These are phyloP conservation scores for Pelmatolapia mariae DNA, from an alignment of 2,113 vertebrate genomes.

Conservation along the genomic window DNA sequence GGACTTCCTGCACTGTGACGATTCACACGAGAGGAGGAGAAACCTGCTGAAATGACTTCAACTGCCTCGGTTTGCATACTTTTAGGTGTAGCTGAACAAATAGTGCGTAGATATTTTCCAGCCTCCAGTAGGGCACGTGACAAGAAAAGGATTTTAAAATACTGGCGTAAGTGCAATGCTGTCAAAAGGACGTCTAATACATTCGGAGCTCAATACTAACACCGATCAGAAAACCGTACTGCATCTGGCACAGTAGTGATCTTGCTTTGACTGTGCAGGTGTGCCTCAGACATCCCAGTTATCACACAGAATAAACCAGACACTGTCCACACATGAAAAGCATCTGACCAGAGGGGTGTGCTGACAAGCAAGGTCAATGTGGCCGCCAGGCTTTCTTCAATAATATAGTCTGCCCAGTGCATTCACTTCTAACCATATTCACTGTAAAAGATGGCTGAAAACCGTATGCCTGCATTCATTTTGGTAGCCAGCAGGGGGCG, in stretches of 20 bases:
- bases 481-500: background rate
- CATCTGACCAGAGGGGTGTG: background rate
- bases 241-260: background rate
- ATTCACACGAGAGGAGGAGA: background rate
- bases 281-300: background rate
- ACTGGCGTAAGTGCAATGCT: background rate
- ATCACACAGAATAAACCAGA: background rate
- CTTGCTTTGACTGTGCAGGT: background rate
- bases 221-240: background rate
- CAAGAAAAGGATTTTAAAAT: background rate
- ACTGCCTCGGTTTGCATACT: background rate
- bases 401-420: accelerated
- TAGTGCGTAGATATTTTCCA: background rate
- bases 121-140: background rate
- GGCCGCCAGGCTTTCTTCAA: accelerated
- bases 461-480: accelerated
- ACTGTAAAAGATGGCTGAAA: background rate
- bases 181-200: background rate
- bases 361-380: background rate
- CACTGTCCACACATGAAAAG: background rate
- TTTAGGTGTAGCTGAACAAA: background rate
- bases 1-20: background rate
- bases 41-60: background rate
- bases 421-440: background rate
- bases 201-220: background rate